Evolutionary conservation across 2,113 vertebrate species (phyloP).

Genomic region (Platycercus adscitus): DNA sequence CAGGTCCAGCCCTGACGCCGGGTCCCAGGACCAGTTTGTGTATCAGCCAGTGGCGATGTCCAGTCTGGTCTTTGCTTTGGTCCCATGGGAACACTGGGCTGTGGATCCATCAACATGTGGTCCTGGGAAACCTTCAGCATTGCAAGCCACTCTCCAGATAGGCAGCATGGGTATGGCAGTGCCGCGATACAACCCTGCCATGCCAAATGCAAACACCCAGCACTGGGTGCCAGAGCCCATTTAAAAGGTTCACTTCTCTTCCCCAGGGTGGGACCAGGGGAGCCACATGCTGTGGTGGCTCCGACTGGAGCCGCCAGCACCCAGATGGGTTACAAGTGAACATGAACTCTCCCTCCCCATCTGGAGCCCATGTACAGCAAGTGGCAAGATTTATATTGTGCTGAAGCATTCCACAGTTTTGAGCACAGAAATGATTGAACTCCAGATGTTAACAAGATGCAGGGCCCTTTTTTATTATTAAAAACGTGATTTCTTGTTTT

Average conservation of each 20-base stretch:
- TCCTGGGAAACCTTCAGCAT: neutral
- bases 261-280: neutral
- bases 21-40: neutral
- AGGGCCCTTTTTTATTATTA: constrained; percentile 80
- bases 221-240: constrained; percentile 12
- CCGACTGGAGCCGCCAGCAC: constrained; percentile 65
- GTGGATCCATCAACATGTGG: neutral
- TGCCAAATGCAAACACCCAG: constrained; percentile 30
- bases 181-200: neutral
- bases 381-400: constrained; percentile 84
- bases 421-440: constrained; percentile 83
- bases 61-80: neutral
- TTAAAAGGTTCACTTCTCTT: constrained; percentile 22
- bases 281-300: constrained; percentile 51
- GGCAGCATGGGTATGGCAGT: neutral
- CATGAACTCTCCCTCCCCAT: constrained; percentile 73
- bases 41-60: neutral
- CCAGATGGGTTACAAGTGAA: constrained; percentile 76
- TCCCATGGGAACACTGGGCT: rapidly evolving
- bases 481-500: constrained; percentile 84
- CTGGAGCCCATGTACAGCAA: constrained; percentile 79
- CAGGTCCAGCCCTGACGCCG: neutral
- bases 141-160: neutral
- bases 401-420: constrained; percentile 84
- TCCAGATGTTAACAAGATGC: constrained; percentile 87